phyloP scores from a whole-genome alignment of 35 echinoderm and acorn worm genomes.

The Heliocidaris erythrogramma region DNA sequence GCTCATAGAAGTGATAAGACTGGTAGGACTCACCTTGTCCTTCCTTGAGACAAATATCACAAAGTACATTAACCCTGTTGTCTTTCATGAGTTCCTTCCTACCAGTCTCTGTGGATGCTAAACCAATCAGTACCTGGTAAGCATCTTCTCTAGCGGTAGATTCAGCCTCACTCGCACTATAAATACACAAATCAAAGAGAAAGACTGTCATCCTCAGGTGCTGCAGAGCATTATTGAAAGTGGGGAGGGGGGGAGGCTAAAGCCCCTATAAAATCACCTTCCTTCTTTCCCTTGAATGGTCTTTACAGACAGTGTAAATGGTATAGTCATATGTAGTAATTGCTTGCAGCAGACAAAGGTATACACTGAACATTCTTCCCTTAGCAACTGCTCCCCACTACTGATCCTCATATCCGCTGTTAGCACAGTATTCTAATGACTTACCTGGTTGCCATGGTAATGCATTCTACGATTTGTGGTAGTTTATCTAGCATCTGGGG shows the following conservation, averaged over 20 bases:
- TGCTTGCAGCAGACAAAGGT: too few relatives aligned
- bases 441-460: conserved; percentile 58
- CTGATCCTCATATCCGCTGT: background rate
- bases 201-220: too few relatives aligned
- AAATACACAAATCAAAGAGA: background rate
- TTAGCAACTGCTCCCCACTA: background rate
- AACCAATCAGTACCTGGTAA: conserved; percentile 71
- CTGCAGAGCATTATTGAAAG: too few relatives aligned
- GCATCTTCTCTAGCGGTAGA: conserved; percentile 60
- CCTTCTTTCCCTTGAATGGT: too few relatives aligned
- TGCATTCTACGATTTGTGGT: conserved; percentile 67
- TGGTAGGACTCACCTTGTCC: conserved; percentile 41
- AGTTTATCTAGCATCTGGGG: conserved; percentile 80
- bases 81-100: conserved; percentile 60
- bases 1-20: too few relatives aligned
- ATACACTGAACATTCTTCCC: background rate
- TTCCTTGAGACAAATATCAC: conserved; percentile 24
- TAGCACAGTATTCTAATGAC: background rate
- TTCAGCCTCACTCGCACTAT: conserved; percentile 5
- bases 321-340: too few relatives aligned
- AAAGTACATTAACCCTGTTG: conserved; percentile 50
- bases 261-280: too few relatives aligned
- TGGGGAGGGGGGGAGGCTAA: too few relatives aligned
- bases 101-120: conserved; percentile 61
- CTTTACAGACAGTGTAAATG: too few relatives aligned